Conservation (phyloP, 2,888 invertebrate species). For the Elysia crispata region DNA sequence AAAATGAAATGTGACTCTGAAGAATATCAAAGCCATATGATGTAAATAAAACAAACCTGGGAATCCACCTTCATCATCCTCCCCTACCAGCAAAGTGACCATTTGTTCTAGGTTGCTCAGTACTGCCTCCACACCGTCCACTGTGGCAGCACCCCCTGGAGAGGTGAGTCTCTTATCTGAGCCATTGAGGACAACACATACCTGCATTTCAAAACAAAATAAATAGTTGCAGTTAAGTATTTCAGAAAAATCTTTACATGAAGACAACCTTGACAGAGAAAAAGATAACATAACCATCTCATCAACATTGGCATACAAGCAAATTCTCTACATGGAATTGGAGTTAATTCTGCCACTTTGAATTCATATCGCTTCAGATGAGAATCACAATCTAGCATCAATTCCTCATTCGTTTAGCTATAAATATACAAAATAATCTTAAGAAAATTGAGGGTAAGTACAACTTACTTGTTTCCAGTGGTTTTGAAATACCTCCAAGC, state of each 20-base stretch:
- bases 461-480: constrained; percentile 93
- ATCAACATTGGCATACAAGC: too few relatives aligned
- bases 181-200: constrained; percentile 34
- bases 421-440: too few relatives aligned
- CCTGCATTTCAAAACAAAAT: neutral
- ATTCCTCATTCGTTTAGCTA: too few relatives aligned
- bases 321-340: too few relatives aligned
- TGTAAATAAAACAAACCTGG: constrained; percentile 76
- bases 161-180: constrained; percentile 34
- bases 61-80: constrained; percentile 79
- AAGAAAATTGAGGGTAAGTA: too few relatives aligned
- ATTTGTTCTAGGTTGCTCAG: constrained; percentile 95
- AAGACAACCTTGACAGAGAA: neutral
- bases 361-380: too few relatives aligned
- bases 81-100: constrained; percentile 89
- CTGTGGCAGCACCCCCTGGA: constrained; percentile 35
- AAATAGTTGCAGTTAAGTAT: too few relatives aligned
- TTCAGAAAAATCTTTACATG: too few relatives aligned
- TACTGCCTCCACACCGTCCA: constrained; percentile 91
- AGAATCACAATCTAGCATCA: too few relatives aligned
- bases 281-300: neutral
- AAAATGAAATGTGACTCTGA: too few relatives aligned
- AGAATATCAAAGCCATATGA: too few relatives aligned
- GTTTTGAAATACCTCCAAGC: constrained; percentile 86
- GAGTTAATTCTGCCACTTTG: too few relatives aligned